Percentiles rank a stretch among this genome's conserved stretches.
Conservation (phyloP, 2,888 invertebrate species). For the Caenorhabditis sp. region DNA sequence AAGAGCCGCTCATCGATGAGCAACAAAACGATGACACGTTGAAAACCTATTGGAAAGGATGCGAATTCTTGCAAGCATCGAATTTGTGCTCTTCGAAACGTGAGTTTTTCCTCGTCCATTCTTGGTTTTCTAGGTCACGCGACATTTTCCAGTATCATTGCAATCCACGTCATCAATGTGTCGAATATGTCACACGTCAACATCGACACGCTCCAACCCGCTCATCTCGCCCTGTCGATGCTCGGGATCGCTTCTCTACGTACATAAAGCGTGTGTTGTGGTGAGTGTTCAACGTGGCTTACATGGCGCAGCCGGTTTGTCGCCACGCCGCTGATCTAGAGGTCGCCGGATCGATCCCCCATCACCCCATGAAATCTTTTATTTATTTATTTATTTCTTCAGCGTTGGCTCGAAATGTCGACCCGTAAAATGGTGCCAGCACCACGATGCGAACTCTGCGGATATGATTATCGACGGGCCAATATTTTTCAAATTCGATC, state of each 20-base stretch:
- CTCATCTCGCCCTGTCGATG: conserved; percentile 76
- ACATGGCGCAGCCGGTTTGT: too few species aligned
- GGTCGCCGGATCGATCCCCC: too few species aligned
- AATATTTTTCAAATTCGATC: conserved; percentile 72
- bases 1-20: conserved; percentile 32
- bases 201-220: conserved; percentile 52
- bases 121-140: not conserved
- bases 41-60: conserved; percentile 34
- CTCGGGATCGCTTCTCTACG: conserved; percentile 75
- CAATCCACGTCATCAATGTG: conserved; percentile 71
- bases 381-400: too few species aligned
- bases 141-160: conserved; percentile 37
- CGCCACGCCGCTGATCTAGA: too few species aligned
- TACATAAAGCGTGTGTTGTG: conserved; percentile 75
- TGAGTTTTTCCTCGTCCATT: too few species aligned
- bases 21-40: conserved; percentile 14
- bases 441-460: conserved; percentile 75
- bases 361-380: too few species aligned
- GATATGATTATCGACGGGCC: conserved; percentile 74
- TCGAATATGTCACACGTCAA: conserved; percentile 74
- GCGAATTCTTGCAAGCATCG: conserved; percentile 34
- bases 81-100: conserved; percentile 34
- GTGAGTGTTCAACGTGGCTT: too few species aligned
- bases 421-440: conserved; percentile 73
- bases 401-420: conserved; percentile 76